phyloP scores from a whole-genome alignment of 1,140 invertebrate species.

The Platorchestia sp. region DNA sequence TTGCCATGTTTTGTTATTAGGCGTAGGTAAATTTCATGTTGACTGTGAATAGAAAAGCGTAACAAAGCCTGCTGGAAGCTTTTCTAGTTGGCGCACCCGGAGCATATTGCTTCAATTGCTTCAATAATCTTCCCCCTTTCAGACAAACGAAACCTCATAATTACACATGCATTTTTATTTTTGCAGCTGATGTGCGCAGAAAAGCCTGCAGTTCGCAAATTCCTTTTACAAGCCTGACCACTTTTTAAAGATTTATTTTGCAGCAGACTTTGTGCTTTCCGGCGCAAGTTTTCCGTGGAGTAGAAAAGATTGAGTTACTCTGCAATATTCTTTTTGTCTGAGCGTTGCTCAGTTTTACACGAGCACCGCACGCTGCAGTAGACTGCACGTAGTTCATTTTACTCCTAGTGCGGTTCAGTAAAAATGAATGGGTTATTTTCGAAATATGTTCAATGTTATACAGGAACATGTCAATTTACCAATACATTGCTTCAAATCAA shows the following conservation, averaged over 20 bases:
- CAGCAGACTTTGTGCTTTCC: not conserved
- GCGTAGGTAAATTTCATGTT: not conserved
- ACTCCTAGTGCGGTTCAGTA: not conserved
- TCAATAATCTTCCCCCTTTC: not conserved
- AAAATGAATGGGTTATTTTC: not conserved
- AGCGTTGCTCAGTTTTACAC: not conserved
- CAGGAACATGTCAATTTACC: too few species aligned
- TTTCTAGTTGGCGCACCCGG: not conserved
- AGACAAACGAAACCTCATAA: not conserved
- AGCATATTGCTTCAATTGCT: not conserved
- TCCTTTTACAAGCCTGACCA: not conserved
- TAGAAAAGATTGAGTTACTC: constrained; percentile 1
- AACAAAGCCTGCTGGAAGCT: not conserved
- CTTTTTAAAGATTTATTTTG: constrained; percentile 3
- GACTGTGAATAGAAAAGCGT: not conserved
- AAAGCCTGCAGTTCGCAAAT: not conserved
- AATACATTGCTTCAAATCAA: too few species aligned
- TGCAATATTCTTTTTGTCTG: not conserved
- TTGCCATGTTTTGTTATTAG: not conserved
- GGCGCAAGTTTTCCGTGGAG: not conserved
- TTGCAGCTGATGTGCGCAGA: not conserved
- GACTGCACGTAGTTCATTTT: not conserved
- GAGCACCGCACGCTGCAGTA: not conserved
- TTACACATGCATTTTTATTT: not conserved
- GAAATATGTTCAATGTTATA: not conserved